Percentiles rank a stretch among this genome's conserved stretches.
phyloP scores from a whole-genome alignment of 2,113 vertebrate genomes.

The Neodontobutis hainanensis region DNA sequence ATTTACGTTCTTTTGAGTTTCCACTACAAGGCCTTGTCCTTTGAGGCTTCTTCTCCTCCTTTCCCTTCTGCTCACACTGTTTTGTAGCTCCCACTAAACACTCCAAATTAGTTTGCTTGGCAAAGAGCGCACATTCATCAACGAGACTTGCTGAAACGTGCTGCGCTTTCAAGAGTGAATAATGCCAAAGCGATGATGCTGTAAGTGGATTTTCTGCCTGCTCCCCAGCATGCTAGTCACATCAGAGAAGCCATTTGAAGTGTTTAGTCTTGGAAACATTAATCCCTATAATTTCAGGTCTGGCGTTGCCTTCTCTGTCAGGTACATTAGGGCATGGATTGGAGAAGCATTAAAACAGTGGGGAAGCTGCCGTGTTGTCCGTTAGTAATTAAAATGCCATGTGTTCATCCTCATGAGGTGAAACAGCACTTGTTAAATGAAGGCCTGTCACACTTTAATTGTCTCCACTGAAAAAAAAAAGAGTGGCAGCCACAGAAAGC shows the following conservation, averaged over 20 bases:
- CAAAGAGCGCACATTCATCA: constrained; percentile 65
- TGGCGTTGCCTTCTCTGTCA: constrained; percentile 74
- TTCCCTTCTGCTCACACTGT: constrained; percentile 51
- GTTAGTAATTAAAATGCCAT: constrained; percentile 78
- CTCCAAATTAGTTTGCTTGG: constrained; percentile 67
- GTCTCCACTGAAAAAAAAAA: constrained; percentile 67
- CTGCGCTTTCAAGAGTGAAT: constrained; percentile 68
- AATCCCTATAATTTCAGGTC: constrained; percentile 80
- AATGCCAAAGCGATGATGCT: constrained; percentile 70
- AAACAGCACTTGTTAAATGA: constrained; percentile 76
- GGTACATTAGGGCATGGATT: constrained; percentile 70
- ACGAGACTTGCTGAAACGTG: constrained; percentile 54
- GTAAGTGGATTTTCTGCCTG: constrained; percentile 77
- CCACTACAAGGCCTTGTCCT: constrained; percentile 26
- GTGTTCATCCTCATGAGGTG: constrained; percentile 76
- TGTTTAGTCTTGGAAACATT: constrained; percentile 78
- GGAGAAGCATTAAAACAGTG: constrained; percentile 67
- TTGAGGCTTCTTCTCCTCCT: constrained; percentile 33
- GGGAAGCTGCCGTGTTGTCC: constrained; percentile 63
- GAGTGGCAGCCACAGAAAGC: constrained; percentile 23
- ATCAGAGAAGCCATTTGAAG: constrained; percentile 73
- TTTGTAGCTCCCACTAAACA: constrained; percentile 60
- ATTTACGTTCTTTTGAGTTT: constrained; percentile 37
- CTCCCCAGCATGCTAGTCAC: constrained; percentile 67
- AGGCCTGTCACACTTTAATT: constrained; percentile 80